Conservation (phyloP, 2,113 vertebrate genomes). For the Stigmatopora argus region DNA sequence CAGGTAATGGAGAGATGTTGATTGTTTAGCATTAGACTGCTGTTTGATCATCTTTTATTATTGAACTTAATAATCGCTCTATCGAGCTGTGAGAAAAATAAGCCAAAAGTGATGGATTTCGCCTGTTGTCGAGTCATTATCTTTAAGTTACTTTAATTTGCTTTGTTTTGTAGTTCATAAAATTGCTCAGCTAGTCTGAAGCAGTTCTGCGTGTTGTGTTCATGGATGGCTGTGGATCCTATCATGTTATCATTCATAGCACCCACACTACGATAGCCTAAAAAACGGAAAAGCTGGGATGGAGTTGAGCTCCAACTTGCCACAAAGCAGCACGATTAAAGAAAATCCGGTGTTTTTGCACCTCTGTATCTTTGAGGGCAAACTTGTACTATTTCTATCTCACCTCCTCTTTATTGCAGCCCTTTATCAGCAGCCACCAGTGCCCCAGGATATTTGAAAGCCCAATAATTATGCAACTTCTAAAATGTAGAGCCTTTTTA, state of each 20-base stretch:
- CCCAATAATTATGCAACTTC: not conserved
- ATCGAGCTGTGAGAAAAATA: too few species aligned
- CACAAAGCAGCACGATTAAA: not conserved
- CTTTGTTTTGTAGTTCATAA: slow-evolving; percentile 3
- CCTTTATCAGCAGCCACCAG: not conserved
- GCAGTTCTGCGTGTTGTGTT: too few species aligned
- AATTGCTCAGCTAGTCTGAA: not conserved
- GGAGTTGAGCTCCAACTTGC: not conserved
- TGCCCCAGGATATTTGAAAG: not conserved
- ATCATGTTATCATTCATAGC: not conserved
- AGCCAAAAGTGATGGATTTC: not conserved
- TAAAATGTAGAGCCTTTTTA: not conserved
- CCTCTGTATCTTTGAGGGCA: not conserved
- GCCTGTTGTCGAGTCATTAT: slow-evolving; percentile 6
- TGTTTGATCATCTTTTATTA: slow-evolving; percentile 20
- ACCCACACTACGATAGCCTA: too few species aligned
- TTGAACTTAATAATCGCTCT: slow-evolving; percentile 14
- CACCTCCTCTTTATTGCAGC: not conserved
- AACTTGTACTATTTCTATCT: not conserved
- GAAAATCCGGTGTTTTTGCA: not conserved
- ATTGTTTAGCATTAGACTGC: slow-evolving; percentile 5
- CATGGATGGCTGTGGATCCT: not conserved
- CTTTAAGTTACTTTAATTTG: slow-evolving; percentile 12
- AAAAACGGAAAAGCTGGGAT: not conserved
- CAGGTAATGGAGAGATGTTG: not conserved